Conservation (phyloP, 1,140 invertebrate genomes). For the Cyclina sinensis region DNA sequence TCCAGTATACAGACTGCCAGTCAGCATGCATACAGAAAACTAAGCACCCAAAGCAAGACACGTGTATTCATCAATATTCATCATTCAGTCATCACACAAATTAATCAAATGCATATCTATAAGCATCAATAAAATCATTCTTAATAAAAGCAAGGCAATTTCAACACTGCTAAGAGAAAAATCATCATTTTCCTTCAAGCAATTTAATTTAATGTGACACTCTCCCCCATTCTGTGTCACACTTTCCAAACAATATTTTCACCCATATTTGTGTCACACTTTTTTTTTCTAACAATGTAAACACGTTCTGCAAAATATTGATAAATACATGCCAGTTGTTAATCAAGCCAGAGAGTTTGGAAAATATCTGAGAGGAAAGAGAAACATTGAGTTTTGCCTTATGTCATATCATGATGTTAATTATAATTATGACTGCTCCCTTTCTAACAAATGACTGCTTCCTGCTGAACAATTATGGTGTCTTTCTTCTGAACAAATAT, state of each 20-base stretch:
- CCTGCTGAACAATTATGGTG: too few relatives aligned
- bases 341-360: conserved; percentile 50
- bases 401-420: too few relatives aligned
- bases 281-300: not conserved
- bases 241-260: too few relatives aligned
- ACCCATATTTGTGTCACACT: too few relatives aligned
- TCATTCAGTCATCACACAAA: conserved; percentile 24
- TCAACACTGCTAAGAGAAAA: too few relatives aligned
- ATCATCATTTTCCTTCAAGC: too few relatives aligned
- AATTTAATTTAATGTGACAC: too few relatives aligned
- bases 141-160: too few relatives aligned
- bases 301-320: conserved; percentile 7
- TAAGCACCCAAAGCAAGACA: conserved; percentile 8
- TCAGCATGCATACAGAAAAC: conserved; percentile 4
- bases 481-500: too few relatives aligned
- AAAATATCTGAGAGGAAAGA: not conserved
- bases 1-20: not conserved
- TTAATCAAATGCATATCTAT: not conserved
- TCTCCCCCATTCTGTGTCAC: too few relatives aligned
- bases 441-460: too few relatives aligned
- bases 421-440: too few relatives aligned
- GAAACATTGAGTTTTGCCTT: not conserved
- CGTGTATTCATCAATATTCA: conserved; percentile 56
- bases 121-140: not conserved
- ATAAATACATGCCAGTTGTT: conserved; percentile 52